Base-by-base conservation (phyloP, 2,888 invertebrate genomes). In the Drosophila subsilvestris region DNA sequence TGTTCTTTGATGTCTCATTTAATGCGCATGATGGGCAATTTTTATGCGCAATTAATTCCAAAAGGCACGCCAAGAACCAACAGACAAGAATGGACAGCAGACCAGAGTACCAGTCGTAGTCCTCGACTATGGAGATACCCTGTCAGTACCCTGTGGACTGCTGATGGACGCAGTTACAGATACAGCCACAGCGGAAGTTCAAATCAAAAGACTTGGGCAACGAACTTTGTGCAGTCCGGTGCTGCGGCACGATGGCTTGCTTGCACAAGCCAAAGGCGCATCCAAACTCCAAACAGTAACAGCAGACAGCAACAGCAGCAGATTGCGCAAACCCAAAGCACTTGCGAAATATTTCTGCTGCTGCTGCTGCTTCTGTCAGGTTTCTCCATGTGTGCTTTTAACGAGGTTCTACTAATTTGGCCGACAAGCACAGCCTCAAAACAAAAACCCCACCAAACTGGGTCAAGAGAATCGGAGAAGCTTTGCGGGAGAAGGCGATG, bases 191-290 rank as follows among this genome's bases (percentile, higher is more conserved):
- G 73, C 82, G 82, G 82, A 82, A 82, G 86, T 78, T 71, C 86
- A 71, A 73, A 86, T 86, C 86, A 79, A 86, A 86, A 80, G 84
- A 86, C 86, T 84, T 84, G 50, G 63, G 86, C 86, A 84, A 84
- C 84, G 68, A 86, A 82, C 83, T 80, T 14, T 14, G 37, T 74
- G 74, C 74, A 45, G 32, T 45, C 37, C 37, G 6, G 37, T 37
- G 37, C 37, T 32, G 1, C 14, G 32, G 29, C 10, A 3, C 9
- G 29, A 32, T 3, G 29, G 14, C 32, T 60, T 69, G 14, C 32
- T 60, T 69, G 69, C 68, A 68, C 61, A 55, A 68, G 68, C 69
- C 50, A 68, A 66, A 66, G 78, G 63, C 69, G 72, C 81, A 81
- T 81, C 81, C 69, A 79, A 59, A 57, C 50, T 63, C 53, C 53